Conservation (phyloP, 2,888 invertebrate species). For the Clusia tigrina region DNA sequence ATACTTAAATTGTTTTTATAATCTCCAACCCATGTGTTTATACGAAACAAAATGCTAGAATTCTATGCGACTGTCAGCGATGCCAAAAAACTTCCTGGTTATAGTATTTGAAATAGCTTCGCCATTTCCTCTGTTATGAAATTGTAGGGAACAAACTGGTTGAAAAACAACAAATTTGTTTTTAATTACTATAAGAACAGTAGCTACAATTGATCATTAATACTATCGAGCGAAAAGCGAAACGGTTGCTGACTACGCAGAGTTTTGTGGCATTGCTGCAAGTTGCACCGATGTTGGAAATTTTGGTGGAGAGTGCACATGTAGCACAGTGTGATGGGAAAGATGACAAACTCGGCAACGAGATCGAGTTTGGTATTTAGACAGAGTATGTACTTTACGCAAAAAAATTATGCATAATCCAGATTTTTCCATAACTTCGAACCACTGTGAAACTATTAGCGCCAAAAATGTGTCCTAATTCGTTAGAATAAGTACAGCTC, state of each 20-base stretch:
- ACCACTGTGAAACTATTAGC: too few species aligned
- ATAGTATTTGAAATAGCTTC: slow-evolving; percentile 22
- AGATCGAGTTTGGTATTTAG: not conserved
- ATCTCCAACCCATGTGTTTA: too few species aligned
- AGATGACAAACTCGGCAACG: not conserved
- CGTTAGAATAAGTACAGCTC: too few species aligned
- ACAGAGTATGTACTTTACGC: not conserved
- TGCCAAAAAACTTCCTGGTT: slow-evolving; percentile 25
- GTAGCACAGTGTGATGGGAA: not conserved
- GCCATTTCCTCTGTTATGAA: slow-evolving; percentile 29
- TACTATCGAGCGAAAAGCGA: not conserved
- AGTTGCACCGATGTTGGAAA: not conserved
- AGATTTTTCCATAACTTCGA: not conserved
- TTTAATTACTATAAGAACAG: not conserved
- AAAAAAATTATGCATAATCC: not conserved
- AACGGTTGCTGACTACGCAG: not conserved
- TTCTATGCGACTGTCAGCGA: slow-evolving; percentile 23
- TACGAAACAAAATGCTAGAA: slow-evolving; percentile 18
- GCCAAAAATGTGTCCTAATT: too few species aligned
- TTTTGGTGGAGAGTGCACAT: not conserved
- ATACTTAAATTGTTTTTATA: too few species aligned
- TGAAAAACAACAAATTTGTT: not conserved
- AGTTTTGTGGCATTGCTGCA: too few species aligned
- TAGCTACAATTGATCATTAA: not conserved
- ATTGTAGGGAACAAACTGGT: slow-evolving; percentile 13